Conservation (phyloP, 2,888 invertebrate genomes). For the Atherix ibis region DNA sequence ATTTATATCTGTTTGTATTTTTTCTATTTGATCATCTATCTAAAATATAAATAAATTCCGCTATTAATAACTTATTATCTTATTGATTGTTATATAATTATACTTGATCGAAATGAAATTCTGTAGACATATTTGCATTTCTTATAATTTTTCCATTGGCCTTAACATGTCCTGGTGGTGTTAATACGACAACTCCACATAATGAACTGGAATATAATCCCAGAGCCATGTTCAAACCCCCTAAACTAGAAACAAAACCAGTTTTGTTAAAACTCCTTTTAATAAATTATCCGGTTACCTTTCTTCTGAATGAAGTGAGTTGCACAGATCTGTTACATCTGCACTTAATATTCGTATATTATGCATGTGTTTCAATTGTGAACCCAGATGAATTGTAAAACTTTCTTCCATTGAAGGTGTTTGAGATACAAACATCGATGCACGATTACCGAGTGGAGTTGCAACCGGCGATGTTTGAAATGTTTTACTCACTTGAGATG, state of each 20-base stretch:
- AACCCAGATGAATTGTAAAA: slow-evolving; percentile 94
- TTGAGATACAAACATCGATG: slow-evolving; percentile 32
- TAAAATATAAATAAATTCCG: slow-evolving; percentile 22
- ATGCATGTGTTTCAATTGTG: slow-evolving; percentile 97
- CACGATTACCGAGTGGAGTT: slow-evolving; percentile 29
- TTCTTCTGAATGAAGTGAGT: slow-evolving; percentile 35
- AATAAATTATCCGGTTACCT: slow-evolving; percentile 13
- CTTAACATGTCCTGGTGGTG: slow-evolving; percentile 28
- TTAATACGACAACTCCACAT: slow-evolving; percentile 72
- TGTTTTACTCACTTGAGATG: slow-evolving; percentile 29
- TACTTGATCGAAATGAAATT: slow-evolving; percentile 70
- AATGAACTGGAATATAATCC: slow-evolving; percentile 85
- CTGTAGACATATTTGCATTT: slow-evolving; percentile 50
- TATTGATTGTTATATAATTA: neutral
- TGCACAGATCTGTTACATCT: slow-evolving; percentile 66
- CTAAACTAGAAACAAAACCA: slow-evolving; percentile 18
- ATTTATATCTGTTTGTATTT: slow-evolving; percentile 42
- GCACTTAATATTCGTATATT: slow-evolving; percentile 85
- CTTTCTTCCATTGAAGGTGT: slow-evolving; percentile 65
- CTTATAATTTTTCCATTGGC: slow-evolving; percentile 29
- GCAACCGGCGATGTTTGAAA: slow-evolving; percentile 23
- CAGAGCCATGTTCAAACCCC: slow-evolving; percentile 73
- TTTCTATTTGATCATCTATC: slow-evolving; percentile 70
- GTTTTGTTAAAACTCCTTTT: neutral
- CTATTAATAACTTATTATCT: neutral